Percentiles rank a stretch among this genome's conserved stretches.
phyloP scores from a whole-genome alignment of 2,888 invertebrate species.

The Vandiemenella viatica region DNA sequence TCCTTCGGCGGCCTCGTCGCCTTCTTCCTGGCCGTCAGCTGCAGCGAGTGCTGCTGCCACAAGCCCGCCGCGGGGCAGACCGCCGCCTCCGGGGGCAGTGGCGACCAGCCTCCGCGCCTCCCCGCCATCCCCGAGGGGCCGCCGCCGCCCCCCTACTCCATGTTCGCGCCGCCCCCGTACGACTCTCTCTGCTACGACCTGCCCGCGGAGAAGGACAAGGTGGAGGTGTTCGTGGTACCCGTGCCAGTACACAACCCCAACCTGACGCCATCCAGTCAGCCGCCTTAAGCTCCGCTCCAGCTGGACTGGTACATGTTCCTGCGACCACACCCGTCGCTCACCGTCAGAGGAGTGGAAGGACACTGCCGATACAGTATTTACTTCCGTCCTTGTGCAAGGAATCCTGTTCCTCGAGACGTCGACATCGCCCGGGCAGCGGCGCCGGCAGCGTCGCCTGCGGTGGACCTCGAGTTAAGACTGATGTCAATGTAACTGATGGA shows the following conservation, averaged over 20 bases:
- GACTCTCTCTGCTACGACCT: slow-evolving; percentile 32
- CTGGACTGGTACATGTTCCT: too few relatives aligned
- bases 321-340: too few relatives aligned
- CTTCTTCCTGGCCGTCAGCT: slow-evolving; percentile 39
- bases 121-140: slow-evolving; percentile 23
- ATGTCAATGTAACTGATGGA: too few relatives aligned
- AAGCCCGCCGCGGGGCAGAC: slow-evolving; percentile 17
- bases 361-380: too few relatives aligned
- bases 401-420: too few relatives aligned
- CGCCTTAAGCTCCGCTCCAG: too few relatives aligned
- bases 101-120: slow-evolving; percentile 22
- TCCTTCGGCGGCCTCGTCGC: slow-evolving; percentile 39
- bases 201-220: not conserved
- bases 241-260: not conserved
- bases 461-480: too few relatives aligned
- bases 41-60: slow-evolving; percentile 38
- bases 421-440: too few relatives aligned
- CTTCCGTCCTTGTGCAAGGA: too few relatives aligned
- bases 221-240: slow-evolving; percentile 1
- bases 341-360: too few relatives aligned
- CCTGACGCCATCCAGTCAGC: too few relatives aligned
- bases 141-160: slow-evolving; percentile 38
- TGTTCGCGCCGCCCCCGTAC: slow-evolving; percentile 39
- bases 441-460: too few relatives aligned
- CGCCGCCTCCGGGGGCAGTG: slow-evolving; percentile 24